Percentiles rank a stretch among this genome's conserved stretches.
Evolutionary conservation across 2,888 invertebrate genomes (phyloP).

Genomic region (Idaea aversata): DNA sequence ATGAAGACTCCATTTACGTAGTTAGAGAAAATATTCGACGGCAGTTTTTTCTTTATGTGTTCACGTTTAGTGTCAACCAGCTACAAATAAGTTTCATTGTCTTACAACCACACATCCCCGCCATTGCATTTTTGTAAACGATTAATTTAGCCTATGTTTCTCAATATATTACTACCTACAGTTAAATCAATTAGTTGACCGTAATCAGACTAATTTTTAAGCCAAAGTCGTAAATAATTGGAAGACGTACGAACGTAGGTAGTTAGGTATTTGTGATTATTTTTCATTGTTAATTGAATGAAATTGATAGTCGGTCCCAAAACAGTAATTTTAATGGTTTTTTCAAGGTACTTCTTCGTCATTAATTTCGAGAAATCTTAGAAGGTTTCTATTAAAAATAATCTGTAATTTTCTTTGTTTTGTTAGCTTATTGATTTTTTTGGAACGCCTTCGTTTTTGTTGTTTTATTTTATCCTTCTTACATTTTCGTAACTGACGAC

Average conservation of each 20-base stretch:
- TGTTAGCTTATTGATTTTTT: background rate
- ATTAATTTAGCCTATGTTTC: background rate
- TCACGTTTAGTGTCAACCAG: too few relatives aligned
- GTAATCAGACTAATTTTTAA: background rate
- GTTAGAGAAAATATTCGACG: too few relatives aligned
- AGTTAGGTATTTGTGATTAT: background rate
- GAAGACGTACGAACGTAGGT: background rate
- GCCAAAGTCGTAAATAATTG: background rate
- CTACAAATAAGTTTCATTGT: too few relatives aligned
- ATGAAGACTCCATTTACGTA: too few relatives aligned
- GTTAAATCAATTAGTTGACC: background rate
- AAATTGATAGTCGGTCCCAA: background rate
- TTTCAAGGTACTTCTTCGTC: background rate
- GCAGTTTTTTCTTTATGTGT: too few relatives aligned
- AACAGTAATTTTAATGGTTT: background rate
- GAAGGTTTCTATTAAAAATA: background rate
- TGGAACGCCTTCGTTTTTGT: too few relatives aligned
- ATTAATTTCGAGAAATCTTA: background rate
- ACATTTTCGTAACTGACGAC: too few relatives aligned
- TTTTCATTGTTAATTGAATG: background rate
- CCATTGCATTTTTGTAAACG: background rate
- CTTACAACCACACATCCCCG: background rate
- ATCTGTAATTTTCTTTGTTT: constrained; percentile 15
- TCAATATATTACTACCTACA: background rate
- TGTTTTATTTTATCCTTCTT: too few relatives aligned